Evolutionary conservation across 1,140 invertebrate genomes (phyloP).

Genomic region (Monochamus saltuarius): DNA sequence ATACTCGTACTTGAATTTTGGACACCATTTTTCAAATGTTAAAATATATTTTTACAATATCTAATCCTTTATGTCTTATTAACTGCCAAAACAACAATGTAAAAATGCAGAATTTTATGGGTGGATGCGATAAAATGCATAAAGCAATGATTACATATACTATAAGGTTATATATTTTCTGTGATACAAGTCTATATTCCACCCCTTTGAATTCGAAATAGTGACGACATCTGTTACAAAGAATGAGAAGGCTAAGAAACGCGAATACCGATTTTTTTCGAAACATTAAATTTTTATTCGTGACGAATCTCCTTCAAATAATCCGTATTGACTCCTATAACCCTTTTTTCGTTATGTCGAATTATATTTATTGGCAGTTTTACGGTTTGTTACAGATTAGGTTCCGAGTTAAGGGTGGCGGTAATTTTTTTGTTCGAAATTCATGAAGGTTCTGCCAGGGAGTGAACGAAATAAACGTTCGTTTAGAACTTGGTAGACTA

Average conservation of each 20-base stretch:
- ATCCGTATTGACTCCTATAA: conserved; percentile 29
- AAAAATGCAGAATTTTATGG: too few species aligned
- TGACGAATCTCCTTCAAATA: conserved; percentile 36
- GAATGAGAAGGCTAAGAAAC: conserved; percentile 8
- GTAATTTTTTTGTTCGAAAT: conserved; percentile 15
- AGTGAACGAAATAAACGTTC: too few species aligned
- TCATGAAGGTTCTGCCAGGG: background rate
- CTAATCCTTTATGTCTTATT: too few species aligned
- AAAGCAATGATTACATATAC: background rate
- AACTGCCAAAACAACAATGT: too few species aligned
- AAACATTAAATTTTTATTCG: conserved; percentile 40
- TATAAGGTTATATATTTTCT: too few species aligned
- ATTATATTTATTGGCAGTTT: conserved; percentile 31
- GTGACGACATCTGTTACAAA: background rate
- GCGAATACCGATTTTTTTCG: conserved; percentile 30
- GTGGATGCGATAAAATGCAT: too few species aligned
- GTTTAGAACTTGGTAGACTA: too few species aligned
- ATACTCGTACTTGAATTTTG: too few species aligned
- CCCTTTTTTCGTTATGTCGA: conserved; percentile 35
- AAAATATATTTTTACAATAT: too few species aligned
- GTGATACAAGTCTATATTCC: too few species aligned
- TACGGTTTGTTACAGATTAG: conserved; percentile 17
- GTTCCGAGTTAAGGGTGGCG: conserved; percentile 2
- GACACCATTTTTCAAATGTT: too few species aligned
- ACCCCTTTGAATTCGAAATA: background rate